Conservation (phyloP, 2,888 invertebrate genomes). For the Camptogramma bilineatum region DNA sequence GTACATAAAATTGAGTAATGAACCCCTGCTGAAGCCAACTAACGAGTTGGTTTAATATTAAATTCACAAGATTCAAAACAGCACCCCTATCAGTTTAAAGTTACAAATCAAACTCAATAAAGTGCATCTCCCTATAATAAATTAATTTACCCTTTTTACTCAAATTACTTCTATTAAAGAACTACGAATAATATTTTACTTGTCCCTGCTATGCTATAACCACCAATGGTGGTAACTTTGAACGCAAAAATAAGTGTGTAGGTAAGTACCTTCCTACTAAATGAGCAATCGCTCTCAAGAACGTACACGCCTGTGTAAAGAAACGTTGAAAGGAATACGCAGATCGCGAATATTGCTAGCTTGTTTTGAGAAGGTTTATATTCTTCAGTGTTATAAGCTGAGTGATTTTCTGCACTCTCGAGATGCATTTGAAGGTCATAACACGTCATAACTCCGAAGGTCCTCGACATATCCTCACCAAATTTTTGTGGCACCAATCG, state of each 20-base stretch:
- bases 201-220: not conserved
- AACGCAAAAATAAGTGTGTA: constrained; percentile 1
- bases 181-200: not conserved
- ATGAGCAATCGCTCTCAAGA: constrained; percentile 51
- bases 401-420: too few species aligned
- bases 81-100: too few species aligned
- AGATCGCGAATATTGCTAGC: constrained; percentile 14
- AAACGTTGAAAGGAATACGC: constrained; percentile 39
- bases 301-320: constrained; percentile 49
- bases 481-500: too few species aligned
- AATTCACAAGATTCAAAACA: not conserved
- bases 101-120: too few species aligned
- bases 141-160: too few species aligned
- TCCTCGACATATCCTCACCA: too few species aligned
- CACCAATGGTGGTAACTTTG: not conserved
- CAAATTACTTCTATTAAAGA: not conserved
- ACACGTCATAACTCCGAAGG: too few species aligned
- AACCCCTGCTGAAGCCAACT: too few species aligned
- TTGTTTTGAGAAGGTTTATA: not conserved
- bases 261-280: constrained; percentile 49
- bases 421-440: too few species aligned
- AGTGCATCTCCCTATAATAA: too few species aligned
- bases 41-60: not conserved
- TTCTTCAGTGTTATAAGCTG: too few species aligned
- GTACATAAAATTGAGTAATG: too few species aligned